Evolutionary conservation across 2,113 vertebrate species (phyloP), one percentile per base, ranked within the genome.

Genomic region (Callocephalon fimbriatum): DNA sequence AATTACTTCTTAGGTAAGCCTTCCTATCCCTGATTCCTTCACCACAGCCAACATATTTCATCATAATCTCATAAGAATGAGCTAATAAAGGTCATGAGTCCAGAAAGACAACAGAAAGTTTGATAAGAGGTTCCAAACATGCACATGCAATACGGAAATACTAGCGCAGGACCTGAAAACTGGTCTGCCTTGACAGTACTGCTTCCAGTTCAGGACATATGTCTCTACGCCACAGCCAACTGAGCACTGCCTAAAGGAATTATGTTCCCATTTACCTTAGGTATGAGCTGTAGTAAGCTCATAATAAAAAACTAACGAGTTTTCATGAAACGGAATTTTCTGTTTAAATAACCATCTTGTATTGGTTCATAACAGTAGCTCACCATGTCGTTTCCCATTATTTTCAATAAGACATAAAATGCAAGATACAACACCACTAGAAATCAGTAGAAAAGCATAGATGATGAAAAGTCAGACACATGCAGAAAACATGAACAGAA

Each of bases 391-490:
- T 53, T 96, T 74, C 23, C 78, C 44, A 11, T 75, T 82, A 47
- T 78, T 94, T 95, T 94, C 75, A 77, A 88, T 92, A 20, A 58
- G 35, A 32, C 20, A 4, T 7, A 62, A 79, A 61, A 78, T 23
- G 23, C 25, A 68, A 76, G 31, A 40, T 20, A 35, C 5, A 56
- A 2, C 21, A 72, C 7, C 7, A 35, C 12, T 35, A 91, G 63
- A 73, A 91, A 91, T 82, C 13, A 23, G 15, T 12, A 63, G 50
- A 53, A 78, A 86, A 50, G 18, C 14, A 32, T 12, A 78, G 32
- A 27, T 65, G 10, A 59, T 58, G 4, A 70, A n/a, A 89, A 81
- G 62, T 78, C 3, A 80, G 7, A 32, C 22, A 22, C 45, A 74
- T 4, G 19, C 50, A 72, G 21, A 76, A 85, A 91, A 58, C 10